A percentile compares a stretch with the other conserved stretches of the same genome.
Evolutionary conservation across 2,888 invertebrate species (phyloP).

Genomic region (Drosophila fulvimacula): DNA sequence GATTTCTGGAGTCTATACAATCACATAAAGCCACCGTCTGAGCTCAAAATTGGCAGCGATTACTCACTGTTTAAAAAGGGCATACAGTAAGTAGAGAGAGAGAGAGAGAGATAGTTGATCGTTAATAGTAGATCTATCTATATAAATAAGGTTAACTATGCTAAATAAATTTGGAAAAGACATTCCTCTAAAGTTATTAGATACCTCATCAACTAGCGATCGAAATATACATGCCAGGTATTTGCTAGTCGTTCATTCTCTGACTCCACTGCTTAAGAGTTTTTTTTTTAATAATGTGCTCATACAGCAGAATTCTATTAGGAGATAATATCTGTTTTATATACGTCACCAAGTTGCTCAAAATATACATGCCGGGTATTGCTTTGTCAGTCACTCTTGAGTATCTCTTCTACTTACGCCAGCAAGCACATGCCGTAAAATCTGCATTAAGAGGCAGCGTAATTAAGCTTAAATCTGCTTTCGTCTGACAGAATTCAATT

Average conservation of each 20-base stretch:
- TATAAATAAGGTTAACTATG: no score
- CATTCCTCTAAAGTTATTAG: no score
- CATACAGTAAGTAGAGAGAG: conserved; percentile 59
- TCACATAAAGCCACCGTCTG: conserved; percentile 93
- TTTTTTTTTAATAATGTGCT: no score
- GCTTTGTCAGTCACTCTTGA: background rate
- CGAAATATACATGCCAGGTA: background rate
- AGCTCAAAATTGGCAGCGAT: conserved; percentile 91
- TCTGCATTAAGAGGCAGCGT: background rate
- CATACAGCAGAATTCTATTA: no score
- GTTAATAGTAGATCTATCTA: no score
- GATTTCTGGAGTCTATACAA: conserved; percentile 98
- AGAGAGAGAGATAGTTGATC: no score
- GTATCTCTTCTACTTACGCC: no score
- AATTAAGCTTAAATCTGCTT: conserved; percentile 5
- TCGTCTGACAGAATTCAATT: background rate
- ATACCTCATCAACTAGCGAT: no score
- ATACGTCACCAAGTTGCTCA: no score
- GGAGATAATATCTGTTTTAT: no score
- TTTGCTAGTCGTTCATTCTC: background rate
- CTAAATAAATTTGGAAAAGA: no score
- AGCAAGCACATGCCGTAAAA: background rate
- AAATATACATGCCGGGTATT: background rate
- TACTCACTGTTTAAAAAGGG: conserved; percentile 91
- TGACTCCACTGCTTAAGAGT: background rate